Conservation (phyloP, 2,113 vertebrate species). For the Australoheros scitulus region DNA sequence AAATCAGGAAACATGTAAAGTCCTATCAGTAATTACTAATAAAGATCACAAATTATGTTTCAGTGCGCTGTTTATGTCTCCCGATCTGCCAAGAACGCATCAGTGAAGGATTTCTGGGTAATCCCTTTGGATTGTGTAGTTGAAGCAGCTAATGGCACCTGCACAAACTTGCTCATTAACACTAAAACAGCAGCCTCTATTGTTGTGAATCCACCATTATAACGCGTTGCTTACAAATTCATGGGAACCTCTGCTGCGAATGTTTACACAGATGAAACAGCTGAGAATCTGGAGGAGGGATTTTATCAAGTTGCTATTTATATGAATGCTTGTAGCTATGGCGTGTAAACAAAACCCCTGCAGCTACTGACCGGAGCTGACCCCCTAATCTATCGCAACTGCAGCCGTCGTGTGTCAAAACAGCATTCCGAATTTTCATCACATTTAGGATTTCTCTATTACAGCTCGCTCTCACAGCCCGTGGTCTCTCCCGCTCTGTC, state of each 20-base stretch:
- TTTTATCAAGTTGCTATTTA: slow-evolving; percentile 46
- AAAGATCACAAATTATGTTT: neutral
- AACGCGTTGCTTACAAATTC: slow-evolving; percentile 15
- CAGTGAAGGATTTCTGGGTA: slow-evolving; percentile 19
- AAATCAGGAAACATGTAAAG: neutral
- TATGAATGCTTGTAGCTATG: slow-evolving; percentile 39
- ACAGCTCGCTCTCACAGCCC: slow-evolving; percentile 5
- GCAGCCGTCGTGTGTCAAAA: slow-evolving; percentile 4
- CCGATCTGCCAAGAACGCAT: slow-evolving; percentile 34
- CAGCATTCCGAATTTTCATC: slow-evolving; percentile 2
- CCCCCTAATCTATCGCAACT: slow-evolving; percentile 31
- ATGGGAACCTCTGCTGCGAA: slow-evolving; percentile 14
- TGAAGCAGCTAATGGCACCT: slow-evolving; percentile 26
- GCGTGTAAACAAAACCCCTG: slow-evolving; percentile 30
- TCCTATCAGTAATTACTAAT: neutral
- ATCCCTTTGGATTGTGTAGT: slow-evolving; percentile 17
- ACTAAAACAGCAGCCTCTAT: slow-evolving; percentile 29
- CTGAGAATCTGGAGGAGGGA: slow-evolving; percentile 39
- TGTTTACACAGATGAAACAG: slow-evolving; percentile 35
- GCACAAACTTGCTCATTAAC: slow-evolving; percentile 43
- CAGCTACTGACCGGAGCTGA: slow-evolving; percentile 22
- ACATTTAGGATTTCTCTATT: slow-evolving; percentile 10
- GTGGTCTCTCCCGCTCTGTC: neutral
- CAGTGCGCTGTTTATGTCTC: neutral
- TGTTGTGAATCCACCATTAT: slow-evolving; percentile 27